phyloP scores from a whole-genome alignment of 2,113 vertebrate genomes.

The Corythoichthys haematopterus region DNA sequence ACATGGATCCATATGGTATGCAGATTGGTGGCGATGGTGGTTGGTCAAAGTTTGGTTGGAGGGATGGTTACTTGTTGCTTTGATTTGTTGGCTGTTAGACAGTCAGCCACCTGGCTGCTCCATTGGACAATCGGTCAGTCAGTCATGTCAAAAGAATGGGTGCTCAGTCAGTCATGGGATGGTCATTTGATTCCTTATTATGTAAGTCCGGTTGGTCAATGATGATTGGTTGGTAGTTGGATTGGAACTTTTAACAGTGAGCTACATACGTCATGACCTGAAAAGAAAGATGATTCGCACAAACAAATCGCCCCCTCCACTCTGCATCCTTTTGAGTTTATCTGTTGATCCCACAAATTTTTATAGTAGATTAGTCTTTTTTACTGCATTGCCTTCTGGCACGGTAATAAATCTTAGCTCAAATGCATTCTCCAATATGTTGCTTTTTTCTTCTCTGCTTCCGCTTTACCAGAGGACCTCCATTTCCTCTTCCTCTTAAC shows the following conservation, averaged over 20 bases:
- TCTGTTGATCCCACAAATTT: conserved; percentile 20
- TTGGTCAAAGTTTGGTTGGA: too few species aligned
- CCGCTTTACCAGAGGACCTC: conserved; percentile 46
- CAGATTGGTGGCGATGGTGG: too few species aligned
- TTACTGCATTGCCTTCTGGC: conserved; percentile 7
- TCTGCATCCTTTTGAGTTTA: conserved; percentile 21
- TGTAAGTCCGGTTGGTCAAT: too few species aligned
- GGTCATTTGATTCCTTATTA: too few species aligned
- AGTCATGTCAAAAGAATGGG: too few species aligned
- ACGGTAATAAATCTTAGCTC: conserved; percentile 15
- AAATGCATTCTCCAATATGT: conserved; percentile 39
- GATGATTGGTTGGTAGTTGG: too few species aligned
- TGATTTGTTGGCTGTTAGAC: too few species aligned
- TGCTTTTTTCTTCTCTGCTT: conserved; percentile 36
- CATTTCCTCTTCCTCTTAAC: conserved; percentile 60
- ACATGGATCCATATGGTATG: too few species aligned
- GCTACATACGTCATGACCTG: neutral
- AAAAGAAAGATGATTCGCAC: conserved; percentile 15
- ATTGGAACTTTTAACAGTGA: neutral
- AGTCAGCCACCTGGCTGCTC: too few species aligned
- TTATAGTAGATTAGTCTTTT: conserved; percentile 10
- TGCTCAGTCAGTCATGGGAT: too few species aligned
- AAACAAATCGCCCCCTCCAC: conserved; percentile 18
- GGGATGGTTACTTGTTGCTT: too few species aligned
- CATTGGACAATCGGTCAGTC: too few species aligned